phyloP scores from a whole-genome alignment of 2,888 invertebrate species.

The Orthonychiurus folsomi region DNA sequence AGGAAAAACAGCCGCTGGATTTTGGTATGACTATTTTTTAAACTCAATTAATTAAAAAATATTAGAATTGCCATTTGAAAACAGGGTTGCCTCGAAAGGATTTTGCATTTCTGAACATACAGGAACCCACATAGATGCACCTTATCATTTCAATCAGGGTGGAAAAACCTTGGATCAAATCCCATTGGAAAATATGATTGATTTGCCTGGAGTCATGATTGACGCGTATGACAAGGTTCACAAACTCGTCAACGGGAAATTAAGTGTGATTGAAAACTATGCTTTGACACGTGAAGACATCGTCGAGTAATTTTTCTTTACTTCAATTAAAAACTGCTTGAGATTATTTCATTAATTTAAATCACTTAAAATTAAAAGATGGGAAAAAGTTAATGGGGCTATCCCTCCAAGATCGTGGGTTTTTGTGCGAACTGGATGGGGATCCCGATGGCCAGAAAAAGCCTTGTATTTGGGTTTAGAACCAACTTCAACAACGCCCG shows the following conservation, averaged over 20 bases:
- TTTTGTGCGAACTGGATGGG: constrained; percentile 27
- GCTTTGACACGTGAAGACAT: constrained; percentile 27
- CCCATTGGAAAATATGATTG: constrained; percentile 46
- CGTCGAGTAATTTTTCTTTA: constrained; percentile 23
- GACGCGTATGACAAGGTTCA: constrained; percentile 35
- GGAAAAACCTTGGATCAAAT: constrained; percentile 50
- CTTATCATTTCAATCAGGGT: constrained; percentile 50
- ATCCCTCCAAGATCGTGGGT: constrained; percentile 31
- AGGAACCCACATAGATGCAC: constrained; percentile 57
- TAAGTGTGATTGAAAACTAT: constrained; percentile 24
- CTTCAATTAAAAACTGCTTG: too few relatives aligned
- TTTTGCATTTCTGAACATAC: constrained; percentile 50
- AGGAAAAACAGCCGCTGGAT: constrained; percentile 17
- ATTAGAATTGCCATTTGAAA: too few relatives aligned
- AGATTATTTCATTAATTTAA: neutral
- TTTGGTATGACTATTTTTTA: constrained; percentile 22
- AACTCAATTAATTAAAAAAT: too few relatives aligned
- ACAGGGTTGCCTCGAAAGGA: constrained; percentile 18
- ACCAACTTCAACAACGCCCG: neutral
- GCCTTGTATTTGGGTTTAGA: constrained; percentile 11
- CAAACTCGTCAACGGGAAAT: constrained; percentile 15
- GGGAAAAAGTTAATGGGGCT: constrained; percentile 29
- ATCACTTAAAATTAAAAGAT: constrained; percentile 18
- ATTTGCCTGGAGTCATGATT: constrained; percentile 30
- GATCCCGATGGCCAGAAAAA: constrained; percentile 19